phyloP scores from a whole-genome alignment of 2,888 invertebrate species.

The Chrysotoxum bicinctum region DNA sequence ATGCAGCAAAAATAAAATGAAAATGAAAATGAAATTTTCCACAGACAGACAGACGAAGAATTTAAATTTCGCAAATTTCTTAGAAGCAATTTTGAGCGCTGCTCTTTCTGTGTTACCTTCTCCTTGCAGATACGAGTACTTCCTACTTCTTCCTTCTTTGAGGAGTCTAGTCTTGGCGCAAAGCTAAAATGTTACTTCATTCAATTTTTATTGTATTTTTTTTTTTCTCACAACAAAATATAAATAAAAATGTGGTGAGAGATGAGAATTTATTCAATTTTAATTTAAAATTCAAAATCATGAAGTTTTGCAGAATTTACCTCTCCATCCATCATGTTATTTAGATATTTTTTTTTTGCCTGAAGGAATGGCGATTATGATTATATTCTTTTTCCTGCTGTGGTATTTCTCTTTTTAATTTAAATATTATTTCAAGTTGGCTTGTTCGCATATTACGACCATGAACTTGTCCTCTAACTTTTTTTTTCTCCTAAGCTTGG shows the following conservation, averaged over 20 bases:
- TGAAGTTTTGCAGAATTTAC: constrained; percentile 26
- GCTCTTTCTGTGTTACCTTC: constrained; percentile 1
- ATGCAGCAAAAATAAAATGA: constrained; percentile 42
- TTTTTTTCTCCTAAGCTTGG: no score
- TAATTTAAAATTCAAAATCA: constrained; percentile 59
- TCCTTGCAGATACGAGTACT: not conserved
- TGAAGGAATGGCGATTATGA: not conserved
- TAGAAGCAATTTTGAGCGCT: constrained; percentile 59
- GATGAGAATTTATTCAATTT: constrained; percentile 37
- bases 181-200: constrained; percentile 54
- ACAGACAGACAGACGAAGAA: constrained; percentile 69
- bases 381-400: not conserved
- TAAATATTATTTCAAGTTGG: not conserved
- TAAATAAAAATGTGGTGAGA: constrained; percentile 24
- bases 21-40: constrained; percentile 68
- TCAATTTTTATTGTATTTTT: constrained; percentile 16
- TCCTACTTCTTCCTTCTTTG: not conserved
- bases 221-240: not conserved
- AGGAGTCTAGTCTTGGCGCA: constrained; percentile 9
- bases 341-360: not conserved
- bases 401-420: not conserved
- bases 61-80: constrained; percentile 68
- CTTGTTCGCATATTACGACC: not conserved
- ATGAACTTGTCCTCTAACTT: not conserved
- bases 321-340: not conserved